Percentiles rank a stretch among this genome's conserved stretches.
Conservation (phyloP, 2,888 invertebrate genomes). For the Brachyptera putata region DNA sequence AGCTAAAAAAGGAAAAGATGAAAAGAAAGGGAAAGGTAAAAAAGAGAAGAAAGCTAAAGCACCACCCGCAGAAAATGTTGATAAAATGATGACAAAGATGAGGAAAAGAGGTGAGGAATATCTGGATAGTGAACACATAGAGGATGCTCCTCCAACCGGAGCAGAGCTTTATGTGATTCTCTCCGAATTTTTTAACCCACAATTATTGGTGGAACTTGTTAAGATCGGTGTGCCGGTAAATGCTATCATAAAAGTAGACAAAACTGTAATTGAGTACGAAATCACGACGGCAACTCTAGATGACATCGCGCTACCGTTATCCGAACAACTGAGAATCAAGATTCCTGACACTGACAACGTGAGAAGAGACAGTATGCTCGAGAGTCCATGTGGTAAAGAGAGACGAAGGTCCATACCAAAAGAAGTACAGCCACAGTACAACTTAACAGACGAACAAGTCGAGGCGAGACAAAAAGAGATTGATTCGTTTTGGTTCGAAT, state of each 20-base stretch:
- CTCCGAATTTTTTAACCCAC: neutral
- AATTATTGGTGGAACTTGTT: conserved; percentile 1
- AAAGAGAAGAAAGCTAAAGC: neutral
- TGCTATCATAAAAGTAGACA: neutral
- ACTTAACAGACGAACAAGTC: neutral
- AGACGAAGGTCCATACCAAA: neutral
- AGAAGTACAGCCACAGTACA: neutral
- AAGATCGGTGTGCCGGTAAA: conserved; percentile 8
- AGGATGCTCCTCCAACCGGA: conserved; percentile 12
- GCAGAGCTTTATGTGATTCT: conserved; percentile 15
- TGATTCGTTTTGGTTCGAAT: neutral
- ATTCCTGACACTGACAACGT: neutral
- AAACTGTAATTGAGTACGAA: neutral
- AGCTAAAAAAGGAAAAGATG: neutral
- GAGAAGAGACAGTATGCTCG: neutral
- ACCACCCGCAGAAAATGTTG: neutral
- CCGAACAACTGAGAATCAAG: neutral
- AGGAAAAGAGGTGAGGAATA: conserved; percentile 20
- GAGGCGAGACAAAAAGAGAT: neutral
- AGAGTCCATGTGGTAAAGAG: neutral
- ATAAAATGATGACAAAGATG: conserved; percentile 7
- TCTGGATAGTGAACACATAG: conserved; percentile 5
- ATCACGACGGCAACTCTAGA: neutral
- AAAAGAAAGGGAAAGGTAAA: neutral
- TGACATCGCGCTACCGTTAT: too few species aligned